Evolutionary conservation across 2,888 invertebrate genomes (phyloP), one percentile per base, ranked within the genome.

Genomic region (Athalia rosae): DNA sequence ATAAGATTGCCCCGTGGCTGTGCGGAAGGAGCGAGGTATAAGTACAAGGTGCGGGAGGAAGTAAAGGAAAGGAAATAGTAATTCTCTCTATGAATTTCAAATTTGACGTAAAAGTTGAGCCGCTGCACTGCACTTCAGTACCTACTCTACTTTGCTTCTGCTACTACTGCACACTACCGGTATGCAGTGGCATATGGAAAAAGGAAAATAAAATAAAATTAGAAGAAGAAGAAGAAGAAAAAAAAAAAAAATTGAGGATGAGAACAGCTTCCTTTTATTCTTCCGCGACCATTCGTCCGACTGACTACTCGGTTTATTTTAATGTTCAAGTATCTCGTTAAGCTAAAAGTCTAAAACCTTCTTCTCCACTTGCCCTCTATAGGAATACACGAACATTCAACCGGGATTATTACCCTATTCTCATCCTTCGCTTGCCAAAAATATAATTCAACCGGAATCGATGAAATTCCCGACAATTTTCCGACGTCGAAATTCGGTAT

Each of bases 1-100:
- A 47, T 67, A 71, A 81, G 84, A 84, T 84, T 85, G 83, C 81
- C 81, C 50, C 11, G 53, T 28, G 28, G 53, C 53, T 53, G 6
- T 53, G 53, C 4, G 53, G 53, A 53, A 53, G 53, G n/a, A 53
- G 11, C n/a, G 6, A 53, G n/a, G n/a, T 53, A 28, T 28, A 28
- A 28, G 28, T 28, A 28, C 28, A 28, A 28, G 28, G 28, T 53
- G 53, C 53, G 11, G 11, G 0, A n/a, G n/a, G 53, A 53, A 53
- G 9, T 11, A 53, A 53, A 41, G 67, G 67, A 28, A 71, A 45
- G 71, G 71, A 71, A 71, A 71, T 58, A 71, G 71, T 71, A 71
- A 71, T 71, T 71, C 71, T 71, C 71, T 71, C 71, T 71, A 71
- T 71, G 71, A 71, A 71, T 71, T 71, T 71, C 58, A 71, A 71